Conservation (phyloP, 2,113 vertebrate genomes). For the Anthoscopus minutus region DNA sequence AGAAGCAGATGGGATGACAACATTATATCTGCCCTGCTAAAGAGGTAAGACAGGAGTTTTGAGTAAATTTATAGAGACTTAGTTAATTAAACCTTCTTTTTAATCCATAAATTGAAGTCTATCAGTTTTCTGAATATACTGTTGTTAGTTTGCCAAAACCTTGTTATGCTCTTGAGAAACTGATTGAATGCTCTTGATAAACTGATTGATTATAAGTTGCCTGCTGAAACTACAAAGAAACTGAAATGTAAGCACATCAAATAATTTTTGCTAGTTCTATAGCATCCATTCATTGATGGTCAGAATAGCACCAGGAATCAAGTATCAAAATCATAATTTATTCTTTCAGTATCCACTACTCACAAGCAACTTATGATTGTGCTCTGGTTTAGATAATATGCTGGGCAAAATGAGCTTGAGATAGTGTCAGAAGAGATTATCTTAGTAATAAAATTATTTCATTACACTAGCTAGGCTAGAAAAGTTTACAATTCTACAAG, state of each 20-base stretch:
- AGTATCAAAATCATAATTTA: neutral
- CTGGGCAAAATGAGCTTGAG: neutral
- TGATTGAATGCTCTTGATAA: neutral
- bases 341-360: neutral
- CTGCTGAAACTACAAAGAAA: neutral
- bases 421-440: neutral
- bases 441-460: neutral
- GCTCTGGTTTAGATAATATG: neutral
- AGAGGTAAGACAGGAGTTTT: neutral
- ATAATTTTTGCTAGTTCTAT: neutral
- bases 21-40: neutral
- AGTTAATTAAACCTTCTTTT: neutral
- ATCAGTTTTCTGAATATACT: neutral
- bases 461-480: neutral
- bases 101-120: neutral
- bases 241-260: neutral
- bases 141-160: neutral
- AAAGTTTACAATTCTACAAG: neutral
- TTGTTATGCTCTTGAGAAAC: neutral
- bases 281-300: neutral
- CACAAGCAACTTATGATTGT: neutral
- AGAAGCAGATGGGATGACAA: conserved; percentile 4
- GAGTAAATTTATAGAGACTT: neutral
- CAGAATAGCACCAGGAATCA: neutral
- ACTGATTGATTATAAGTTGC: neutral